Conservation (phyloP, 1,140 invertebrate genomes). For the Drosophila tsacasi region DNA sequence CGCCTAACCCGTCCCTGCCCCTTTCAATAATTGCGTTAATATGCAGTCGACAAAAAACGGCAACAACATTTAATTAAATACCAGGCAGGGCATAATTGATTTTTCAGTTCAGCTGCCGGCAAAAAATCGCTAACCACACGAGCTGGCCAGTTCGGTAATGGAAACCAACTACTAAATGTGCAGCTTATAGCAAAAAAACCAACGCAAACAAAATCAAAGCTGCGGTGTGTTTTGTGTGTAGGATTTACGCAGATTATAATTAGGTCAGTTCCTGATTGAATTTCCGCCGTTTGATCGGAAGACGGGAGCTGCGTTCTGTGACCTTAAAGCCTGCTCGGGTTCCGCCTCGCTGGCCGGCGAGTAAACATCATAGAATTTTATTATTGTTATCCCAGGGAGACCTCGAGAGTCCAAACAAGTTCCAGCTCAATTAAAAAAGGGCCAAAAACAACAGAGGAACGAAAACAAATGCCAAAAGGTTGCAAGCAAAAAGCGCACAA, state of each 20-base stretch:
- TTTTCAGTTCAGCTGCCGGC: slow-evolving; percentile 18
- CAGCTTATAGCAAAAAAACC: slow-evolving; percentile 31
- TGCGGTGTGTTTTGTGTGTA: slow-evolving; percentile 50
- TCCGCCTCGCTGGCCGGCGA: slow-evolving; percentile 16
- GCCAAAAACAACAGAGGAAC: slow-evolving; percentile 44
- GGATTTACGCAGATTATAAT: slow-evolving; percentile 43
- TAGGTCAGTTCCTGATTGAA: slow-evolving; percentile 57
- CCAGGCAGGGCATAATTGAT: slow-evolving; percentile 54
- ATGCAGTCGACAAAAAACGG: slow-evolving; percentile 40
- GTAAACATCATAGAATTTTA: slow-evolving; percentile 67
- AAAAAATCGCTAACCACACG: slow-evolving; percentile 40
- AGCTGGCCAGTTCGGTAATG: slow-evolving; percentile 45
- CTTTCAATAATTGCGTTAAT: slow-evolving; percentile 56
- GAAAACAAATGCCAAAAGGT: slow-evolving; percentile 67
- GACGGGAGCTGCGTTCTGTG: not conserved
- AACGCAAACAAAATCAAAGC: slow-evolving; percentile 41
- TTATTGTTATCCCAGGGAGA: slow-evolving; percentile 52
- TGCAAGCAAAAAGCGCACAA: slow-evolving; percentile 61
- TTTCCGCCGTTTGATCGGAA: slow-evolving; percentile 22
- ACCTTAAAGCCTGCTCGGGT: slow-evolving; percentile 24
- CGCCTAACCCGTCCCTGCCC: slow-evolving; percentile 21
- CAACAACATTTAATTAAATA: slow-evolving; percentile 60
- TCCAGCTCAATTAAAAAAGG: slow-evolving; percentile 61
- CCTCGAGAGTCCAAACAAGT: slow-evolving; percentile 41
- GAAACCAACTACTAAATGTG: slow-evolving; percentile 58